Conservation (phyloP, 2,113 vertebrate species). For the Dasyprocta punctata region DNA sequence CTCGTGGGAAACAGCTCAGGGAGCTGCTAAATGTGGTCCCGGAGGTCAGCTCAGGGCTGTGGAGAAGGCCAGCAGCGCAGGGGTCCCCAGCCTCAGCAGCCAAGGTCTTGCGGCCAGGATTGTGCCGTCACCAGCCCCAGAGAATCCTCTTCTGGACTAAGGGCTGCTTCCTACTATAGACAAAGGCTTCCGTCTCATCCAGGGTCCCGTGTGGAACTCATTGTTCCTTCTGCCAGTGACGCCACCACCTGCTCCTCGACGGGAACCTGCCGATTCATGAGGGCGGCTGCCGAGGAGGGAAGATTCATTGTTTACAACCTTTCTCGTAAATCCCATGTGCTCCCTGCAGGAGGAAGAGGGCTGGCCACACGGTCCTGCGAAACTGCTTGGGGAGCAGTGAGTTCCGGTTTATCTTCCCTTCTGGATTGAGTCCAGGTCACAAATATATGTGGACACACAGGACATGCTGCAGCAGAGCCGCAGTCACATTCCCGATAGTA, state of each 20-base stretch:
- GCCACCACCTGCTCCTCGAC: constrained; percentile 38
- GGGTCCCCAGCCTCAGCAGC: background rate
- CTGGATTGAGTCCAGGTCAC: background rate
- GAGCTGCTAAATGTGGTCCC: background rate
- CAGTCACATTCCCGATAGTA: fast-evolving
- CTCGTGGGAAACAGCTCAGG: background rate
- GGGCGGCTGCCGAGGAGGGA: background rate
- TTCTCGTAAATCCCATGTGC: background rate
- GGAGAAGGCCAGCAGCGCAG: background rate
- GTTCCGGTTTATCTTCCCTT: background rate
- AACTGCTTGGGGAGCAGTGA: background rate
- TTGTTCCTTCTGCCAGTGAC: constrained; percentile 69
- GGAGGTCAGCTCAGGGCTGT: background rate
- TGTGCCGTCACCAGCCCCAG: background rate
- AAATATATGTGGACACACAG: background rate
- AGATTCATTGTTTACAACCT: constrained; percentile 37
- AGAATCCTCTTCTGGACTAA: background rate
- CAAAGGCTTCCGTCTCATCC: background rate
- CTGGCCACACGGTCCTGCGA: fast-evolving
- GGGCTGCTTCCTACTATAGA: constrained; percentile 56
- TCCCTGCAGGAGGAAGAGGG: background rate
- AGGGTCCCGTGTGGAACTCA: background rate
- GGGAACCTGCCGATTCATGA: background rate
- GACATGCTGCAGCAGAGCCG: background rate
- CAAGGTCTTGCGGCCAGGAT: background rate